These are phyloP conservation scores for Grallaria varia DNA, from an alignment of 2,113 vertebrate genomes.

Conservation along the genomic window DNA sequence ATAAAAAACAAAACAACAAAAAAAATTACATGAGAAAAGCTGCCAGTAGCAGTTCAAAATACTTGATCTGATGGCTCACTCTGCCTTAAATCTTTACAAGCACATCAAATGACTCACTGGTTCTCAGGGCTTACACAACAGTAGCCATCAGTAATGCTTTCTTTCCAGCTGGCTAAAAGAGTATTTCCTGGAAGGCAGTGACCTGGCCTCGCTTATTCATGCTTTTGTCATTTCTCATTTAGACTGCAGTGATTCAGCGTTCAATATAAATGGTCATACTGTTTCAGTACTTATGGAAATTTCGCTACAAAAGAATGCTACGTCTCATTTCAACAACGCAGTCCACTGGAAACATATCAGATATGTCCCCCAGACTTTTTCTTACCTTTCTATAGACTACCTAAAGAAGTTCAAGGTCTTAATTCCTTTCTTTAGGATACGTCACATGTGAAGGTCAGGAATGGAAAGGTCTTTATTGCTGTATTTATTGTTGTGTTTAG, in stretches of 20 bases:
- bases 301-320: neutral
- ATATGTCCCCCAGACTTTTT: neutral
- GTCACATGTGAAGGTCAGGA: neutral
- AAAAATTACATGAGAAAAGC: neutral
- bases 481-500: neutral
- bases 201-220: conserved; percentile 33
- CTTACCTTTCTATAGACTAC: neutral
- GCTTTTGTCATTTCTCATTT: conserved; percentile 47
- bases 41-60: neutral
- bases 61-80: neutral
- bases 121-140: conserved; percentile 9
- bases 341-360: neutral
- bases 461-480: neutral
- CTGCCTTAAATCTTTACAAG: neutral
- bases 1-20: neutral
- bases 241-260: neutral
- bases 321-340: neutral
- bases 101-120: neutral
- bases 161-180: conserved; percentile 40
- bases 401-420: neutral
- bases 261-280: neutral
- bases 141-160: neutral
- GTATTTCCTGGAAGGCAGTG: conserved; percentile 51
- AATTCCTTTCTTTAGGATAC: neutral
- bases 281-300: neutral